Percentiles rank a stretch among this genome's conserved stretches.
Evolutionary conservation across 1,140 invertebrate genomes (phyloP).

Genomic region (Meteorus sp.): DNA sequence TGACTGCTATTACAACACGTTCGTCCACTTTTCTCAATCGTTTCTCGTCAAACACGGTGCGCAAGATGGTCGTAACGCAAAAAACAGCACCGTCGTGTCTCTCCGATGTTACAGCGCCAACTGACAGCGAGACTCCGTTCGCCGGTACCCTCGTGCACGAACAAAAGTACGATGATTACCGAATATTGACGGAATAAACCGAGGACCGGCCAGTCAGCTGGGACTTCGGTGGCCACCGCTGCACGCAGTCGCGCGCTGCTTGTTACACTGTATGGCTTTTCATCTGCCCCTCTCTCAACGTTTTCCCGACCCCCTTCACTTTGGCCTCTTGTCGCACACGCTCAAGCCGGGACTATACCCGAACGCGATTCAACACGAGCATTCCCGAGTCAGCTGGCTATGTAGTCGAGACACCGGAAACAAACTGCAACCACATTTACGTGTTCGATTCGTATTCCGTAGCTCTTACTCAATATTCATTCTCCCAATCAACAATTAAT

Average conservation of each 20-base stretch:
- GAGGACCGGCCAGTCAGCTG: constrained; percentile 43
- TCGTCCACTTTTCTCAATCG: constrained; percentile 8
- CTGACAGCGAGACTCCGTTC: constrained; percentile 41
- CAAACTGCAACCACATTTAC: neutral
- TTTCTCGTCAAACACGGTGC: constrained; percentile 15
- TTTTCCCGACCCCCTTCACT: neutral
- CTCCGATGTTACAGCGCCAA: constrained; percentile 44
- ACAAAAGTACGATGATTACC: constrained; percentile 31
- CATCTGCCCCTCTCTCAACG: neutral
- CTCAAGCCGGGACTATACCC: too few species aligned
- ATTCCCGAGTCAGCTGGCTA: neutral
- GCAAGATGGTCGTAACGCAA: constrained; percentile 24
- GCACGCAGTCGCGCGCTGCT: constrained; percentile 8
- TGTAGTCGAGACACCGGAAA: neutral
- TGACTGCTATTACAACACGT: too few species aligned
- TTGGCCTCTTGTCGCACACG: neutral
- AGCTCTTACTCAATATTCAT: neutral
- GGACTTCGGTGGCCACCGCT: constrained; percentile 19
- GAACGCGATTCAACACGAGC: neutral
- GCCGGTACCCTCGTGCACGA: constrained; percentile 47
- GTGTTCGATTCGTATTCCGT: neutral
- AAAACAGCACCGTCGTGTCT: constrained; percentile 37
- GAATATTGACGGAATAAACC: constrained; percentile 15
- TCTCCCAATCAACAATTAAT: neutral
- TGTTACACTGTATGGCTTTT: neutral